Evolutionary conservation across 2,888 invertebrate species (phyloP).

Genomic region (Cacoxenus indagator): DNA sequence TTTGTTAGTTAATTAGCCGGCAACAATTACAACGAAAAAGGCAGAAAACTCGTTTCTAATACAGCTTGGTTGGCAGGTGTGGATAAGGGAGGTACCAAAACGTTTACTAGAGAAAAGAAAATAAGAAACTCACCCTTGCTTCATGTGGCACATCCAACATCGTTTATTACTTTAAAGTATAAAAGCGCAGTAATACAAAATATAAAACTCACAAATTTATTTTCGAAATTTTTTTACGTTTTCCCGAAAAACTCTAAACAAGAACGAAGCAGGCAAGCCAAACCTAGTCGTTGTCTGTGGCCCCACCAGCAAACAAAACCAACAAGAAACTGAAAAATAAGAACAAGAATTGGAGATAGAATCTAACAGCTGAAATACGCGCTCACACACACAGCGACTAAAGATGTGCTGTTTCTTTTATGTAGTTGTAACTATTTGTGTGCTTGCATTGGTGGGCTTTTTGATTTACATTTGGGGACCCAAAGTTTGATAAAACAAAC

Average conservation of each 20-base stretch:
- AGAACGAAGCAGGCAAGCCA: neutral
- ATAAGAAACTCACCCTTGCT: constrained; percentile 58
- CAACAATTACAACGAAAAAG: neutral
- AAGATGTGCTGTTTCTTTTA: neutral
- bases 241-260: neutral
- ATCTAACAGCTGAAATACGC: neutral
- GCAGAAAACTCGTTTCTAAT: constrained; percentile 7
- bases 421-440: neutral
- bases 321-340: neutral
- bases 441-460: neutral
- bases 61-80: too few relatives aligned
- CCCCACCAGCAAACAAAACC: neutral
- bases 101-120: too few relatives aligned
- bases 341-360: too few relatives aligned
- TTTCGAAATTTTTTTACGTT: neutral
- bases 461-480: neutral
- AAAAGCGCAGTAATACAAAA: neutral
- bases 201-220: neutral
- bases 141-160: constrained; percentile 68
- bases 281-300: neutral
- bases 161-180: neutral
- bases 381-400: neutral
- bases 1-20: constrained; percentile 28
- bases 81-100: too few relatives aligned
- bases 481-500: neutral